Percentiles rank a stretch among this genome's conserved stretches.
These are phyloP conservation scores for Neodiprion lecontei DNA, from an alignment of 1,140 invertebrate species.

Conservation along the genomic window DNA sequence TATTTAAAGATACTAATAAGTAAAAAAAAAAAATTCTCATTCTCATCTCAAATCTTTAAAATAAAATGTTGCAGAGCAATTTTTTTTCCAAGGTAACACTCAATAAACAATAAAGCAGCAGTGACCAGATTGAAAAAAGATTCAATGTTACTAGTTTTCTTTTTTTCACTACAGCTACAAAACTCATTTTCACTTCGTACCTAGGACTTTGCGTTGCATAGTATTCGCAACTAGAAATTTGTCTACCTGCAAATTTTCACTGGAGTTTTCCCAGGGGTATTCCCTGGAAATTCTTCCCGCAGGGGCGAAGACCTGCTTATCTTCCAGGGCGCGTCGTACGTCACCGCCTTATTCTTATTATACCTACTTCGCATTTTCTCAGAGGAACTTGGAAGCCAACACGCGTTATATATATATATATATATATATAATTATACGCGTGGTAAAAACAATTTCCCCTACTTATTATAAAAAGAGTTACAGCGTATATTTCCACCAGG, in stretches of 20 bases:
- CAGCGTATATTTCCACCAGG: too few relatives aligned
- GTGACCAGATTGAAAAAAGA: too few relatives aligned
- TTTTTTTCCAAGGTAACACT: too few relatives aligned
- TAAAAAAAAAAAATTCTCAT: too few relatives aligned
- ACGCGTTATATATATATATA: background rate
- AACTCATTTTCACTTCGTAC: too few relatives aligned
- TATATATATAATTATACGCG: too few relatives aligned
- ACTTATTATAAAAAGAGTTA: background rate
- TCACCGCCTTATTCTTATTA: constrained; percentile 1
- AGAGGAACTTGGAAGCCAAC: background rate
- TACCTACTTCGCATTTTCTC: background rate
- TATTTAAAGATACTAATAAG: too few relatives aligned
- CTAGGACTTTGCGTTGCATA: background rate
- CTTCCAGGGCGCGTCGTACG: background rate
- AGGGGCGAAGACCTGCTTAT: background rate
- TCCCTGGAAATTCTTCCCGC: background rate
- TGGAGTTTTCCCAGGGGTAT: background rate
- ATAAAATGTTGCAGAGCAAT: too few relatives aligned
- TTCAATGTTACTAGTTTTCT: too few relatives aligned
- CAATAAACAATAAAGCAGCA: too few relatives aligned
- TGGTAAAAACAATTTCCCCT: background rate
- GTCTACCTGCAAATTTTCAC: background rate
- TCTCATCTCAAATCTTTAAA: too few relatives aligned
- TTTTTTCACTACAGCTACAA: too few relatives aligned
- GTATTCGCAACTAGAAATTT: background rate